Conservation (phyloP, 2,113 vertebrate genomes). For the Melospiza melodia region DNA sequence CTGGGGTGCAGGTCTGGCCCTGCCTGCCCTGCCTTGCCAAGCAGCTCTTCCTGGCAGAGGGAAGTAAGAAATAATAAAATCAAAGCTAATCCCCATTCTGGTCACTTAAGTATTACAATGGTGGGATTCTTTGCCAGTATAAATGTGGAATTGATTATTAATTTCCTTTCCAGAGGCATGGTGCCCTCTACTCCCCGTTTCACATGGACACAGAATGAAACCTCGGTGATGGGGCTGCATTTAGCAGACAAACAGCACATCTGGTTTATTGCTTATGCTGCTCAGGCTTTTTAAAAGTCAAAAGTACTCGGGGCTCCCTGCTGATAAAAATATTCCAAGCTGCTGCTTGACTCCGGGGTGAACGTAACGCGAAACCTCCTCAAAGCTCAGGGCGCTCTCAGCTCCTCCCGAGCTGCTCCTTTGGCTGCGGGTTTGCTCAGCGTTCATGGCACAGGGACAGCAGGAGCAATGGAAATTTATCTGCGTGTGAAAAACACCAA, state of each 20-base stretch:
- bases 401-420: not conserved
- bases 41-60: not conserved
- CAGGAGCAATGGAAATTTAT: not conserved
- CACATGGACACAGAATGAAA: not conserved
- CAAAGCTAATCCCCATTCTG: not conserved
- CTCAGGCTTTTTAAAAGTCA: not conserved
- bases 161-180: not conserved
- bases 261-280: not conserved
- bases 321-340: constrained; percentile 42
- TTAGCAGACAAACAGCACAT: not conserved
- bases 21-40: no score
- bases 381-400: not conserved
- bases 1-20: no score
- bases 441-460: no score
- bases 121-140: not conserved
- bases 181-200: not conserved
- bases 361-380: constrained; percentile 24
- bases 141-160: not conserved
- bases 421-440: not conserved
- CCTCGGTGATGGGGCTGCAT: not conserved
- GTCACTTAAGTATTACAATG: not conserved
- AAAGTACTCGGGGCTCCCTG: not conserved
- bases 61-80: not conserved
- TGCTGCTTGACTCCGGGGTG: not conserved
- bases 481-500: no score